A percentile compares a stretch with the other conserved stretches of the same genome.
phyloP scores from a whole-genome alignment of 2,797 vertebrate genomes.

The Atherinosoma microstoma region DNA sequence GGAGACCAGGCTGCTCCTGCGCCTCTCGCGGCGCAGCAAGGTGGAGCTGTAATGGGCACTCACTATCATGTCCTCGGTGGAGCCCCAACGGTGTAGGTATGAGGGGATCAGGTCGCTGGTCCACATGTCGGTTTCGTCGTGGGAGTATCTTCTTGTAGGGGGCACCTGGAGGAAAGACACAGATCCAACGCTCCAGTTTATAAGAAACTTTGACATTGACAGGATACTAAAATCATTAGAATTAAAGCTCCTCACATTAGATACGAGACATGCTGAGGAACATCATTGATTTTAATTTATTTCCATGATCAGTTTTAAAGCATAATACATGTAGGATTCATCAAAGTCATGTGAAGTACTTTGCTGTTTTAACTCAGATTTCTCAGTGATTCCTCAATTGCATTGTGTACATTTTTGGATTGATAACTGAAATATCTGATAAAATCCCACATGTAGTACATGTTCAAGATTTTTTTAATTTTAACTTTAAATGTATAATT shows the following conservation, averaged over 20 bases:
- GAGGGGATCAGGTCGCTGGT: conserved; percentile 87
- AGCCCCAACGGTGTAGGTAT: conserved; percentile 90
- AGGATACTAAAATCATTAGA: not conserved
- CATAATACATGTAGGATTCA: conserved; percentile 57
- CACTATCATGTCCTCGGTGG: conserved; percentile 88
- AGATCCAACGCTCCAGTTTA: conserved; percentile 52
- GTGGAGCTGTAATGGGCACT: conserved; percentile 86
- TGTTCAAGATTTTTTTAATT: not conserved
- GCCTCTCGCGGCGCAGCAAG: conserved; percentile 82
- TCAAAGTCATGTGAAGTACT: conserved; percentile 3
- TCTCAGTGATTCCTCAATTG: not conserved
- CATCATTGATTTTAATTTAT: conserved; percentile 1
- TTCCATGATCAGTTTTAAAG: conserved; percentile 11
- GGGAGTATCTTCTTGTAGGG: conserved; percentile 93
- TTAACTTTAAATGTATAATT: conserved; percentile 1
- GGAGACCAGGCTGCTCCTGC: conserved; percentile 86
- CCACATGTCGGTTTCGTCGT: conserved; percentile 94
- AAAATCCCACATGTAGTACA: conserved; percentile 59
- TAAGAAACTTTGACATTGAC: not conserved
- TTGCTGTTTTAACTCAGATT: not conserved
- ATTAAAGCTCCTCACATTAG: conserved; percentile 17
- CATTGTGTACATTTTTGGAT: not conserved
- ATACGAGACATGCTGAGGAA: conserved; percentile 3
- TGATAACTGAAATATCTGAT: not conserved
- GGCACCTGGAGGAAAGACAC: conserved; percentile 88